Evolutionary conservation across 2,888 invertebrate genomes (phyloP), one percentile per base, ranked within the genome.

Genomic region (Yponomeuta malinellus): DNA sequence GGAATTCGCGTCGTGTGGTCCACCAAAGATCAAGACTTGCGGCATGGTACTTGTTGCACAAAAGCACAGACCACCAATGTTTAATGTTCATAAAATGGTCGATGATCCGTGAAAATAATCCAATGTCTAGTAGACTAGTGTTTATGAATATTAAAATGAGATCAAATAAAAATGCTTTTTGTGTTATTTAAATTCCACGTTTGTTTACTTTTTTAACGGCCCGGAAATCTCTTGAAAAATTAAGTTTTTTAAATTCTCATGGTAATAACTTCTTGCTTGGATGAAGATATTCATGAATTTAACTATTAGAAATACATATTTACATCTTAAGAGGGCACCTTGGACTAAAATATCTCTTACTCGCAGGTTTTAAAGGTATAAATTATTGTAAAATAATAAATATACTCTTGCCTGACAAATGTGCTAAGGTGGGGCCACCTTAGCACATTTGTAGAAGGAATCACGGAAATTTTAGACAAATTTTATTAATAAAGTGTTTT

Each of bases 41-140:
- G 15, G 15, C 15, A 15, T 15, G 12, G 2, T 59, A 59, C 52
- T 59, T 59, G 15, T 59, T 3, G 52, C 15, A 59, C 52, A 1
- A 15, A 59, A 59, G 52, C 15, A 15, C 3, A 59, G 52, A 12
- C 5, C 52, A 59, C 12, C 15, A 59, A 59, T 12, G 52, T 59
- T 59, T 15, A 59, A 59, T 15, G 52, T 59, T 15, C 15, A 59
- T 59, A 15, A 59, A 59, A 15, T 59, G 52, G 52, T 59, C 52
- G 52, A 59, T 59, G 52, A 15, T 59, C 52, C 52, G 52, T 59
- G 52, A 59, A 59, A 59, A 59, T 59, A 59, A 59, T 59, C 52
- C 52, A 59, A 15, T 59, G 52, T 5, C 43, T 43, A 43, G 43
- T 59, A 15, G 52, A 59, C 12, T 59, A 12, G 52, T 59, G 52